Conservation (phyloP, 2,888 invertebrate species). For the Epirrhoe tristata region DNA sequence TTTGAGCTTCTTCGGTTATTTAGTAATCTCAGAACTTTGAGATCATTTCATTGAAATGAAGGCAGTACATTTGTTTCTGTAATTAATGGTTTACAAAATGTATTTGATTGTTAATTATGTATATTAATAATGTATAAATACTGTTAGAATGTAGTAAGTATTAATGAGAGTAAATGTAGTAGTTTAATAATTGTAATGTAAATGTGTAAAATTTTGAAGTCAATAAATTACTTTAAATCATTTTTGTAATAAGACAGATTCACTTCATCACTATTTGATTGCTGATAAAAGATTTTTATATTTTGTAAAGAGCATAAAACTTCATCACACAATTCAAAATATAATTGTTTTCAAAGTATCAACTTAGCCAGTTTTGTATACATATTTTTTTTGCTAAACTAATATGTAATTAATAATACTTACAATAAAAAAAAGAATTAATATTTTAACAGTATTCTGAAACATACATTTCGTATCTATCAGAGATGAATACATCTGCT, state of each 20-base stretch:
- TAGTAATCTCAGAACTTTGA: slow-evolving; percentile 4
- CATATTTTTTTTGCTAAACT: background rate
- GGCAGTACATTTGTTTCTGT: slow-evolving; percentile 2
- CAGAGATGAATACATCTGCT: background rate
- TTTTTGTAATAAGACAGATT: background rate
- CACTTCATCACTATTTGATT: slow-evolving; percentile 5
- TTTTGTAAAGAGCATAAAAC: slow-evolving; percentile 17
- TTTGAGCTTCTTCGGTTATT: slow-evolving; percentile 2
- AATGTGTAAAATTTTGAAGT: slow-evolving; percentile 21
- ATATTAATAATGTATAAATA: slow-evolving; percentile 1
- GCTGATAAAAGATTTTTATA: slow-evolving; percentile 12
- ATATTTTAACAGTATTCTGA: background rate
- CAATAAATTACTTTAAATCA: slow-evolving; percentile 4
- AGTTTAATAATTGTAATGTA: slow-evolving; percentile 14
- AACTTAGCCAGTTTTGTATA: background rate
- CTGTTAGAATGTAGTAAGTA: background rate
- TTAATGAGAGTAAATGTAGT: slow-evolving; percentile 8
- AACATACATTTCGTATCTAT: background rate
- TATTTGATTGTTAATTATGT: background rate
- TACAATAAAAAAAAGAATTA: background rate
- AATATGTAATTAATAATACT: background rate
- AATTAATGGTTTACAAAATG: background rate
- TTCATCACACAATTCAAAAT: background rate
- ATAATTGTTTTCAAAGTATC: background rate
- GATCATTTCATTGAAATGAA: slow-evolving; percentile 1